Base-by-base conservation (phyloP, 2,113 vertebrate species). In the Colaptes auratus region DNA sequence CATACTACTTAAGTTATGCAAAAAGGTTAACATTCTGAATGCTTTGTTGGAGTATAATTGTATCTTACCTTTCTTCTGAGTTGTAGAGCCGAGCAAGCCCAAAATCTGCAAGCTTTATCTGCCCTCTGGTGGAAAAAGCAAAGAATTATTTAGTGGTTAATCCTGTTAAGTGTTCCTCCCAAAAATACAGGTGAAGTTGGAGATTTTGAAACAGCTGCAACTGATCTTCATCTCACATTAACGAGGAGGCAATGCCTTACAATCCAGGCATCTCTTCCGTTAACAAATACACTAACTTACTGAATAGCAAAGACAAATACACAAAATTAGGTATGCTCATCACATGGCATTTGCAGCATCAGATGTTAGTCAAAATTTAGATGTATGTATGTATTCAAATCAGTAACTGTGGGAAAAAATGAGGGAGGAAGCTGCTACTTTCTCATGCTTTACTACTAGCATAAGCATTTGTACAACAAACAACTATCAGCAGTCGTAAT, bases 101-200 rank as follows among this genome's bases (percentile, higher is more conserved):
- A 96, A 98, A 98, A 97, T 98, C 98, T 85, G 98, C 98, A 30
- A 98, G 98, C 95, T 98, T 98, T 96, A 98, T 98, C 98, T 98
- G 98, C 97, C 98, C 98, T 98, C 98, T 98, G 96, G 96, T 97
- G 93, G 93, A 97, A 97, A 97, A 86, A 97, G 93, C 64, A 94
- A 82, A 96, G 89, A 96, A 96, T 73, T 64, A 84, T 88, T 85
- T 89, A 89, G 65, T 31, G 12, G 20, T 60, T 72, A 82, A 93
- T 55, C 27, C 55, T 67, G 17, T 39, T 44, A 52, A 52, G 23
- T 30, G 36, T 56, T 74, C 55, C 60, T 71, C 31, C 12, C 42
- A 10, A 3, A 42, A 90, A 86, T 56, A 31, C 52, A 75, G 44
- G 30, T 65, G 10, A 79, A 67, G 46, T 64, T 56, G 82, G 84